Percentiles rank a stretch among this genome's conserved stretches.
These are phyloP conservation scores for Brachyptera risi DNA, from an alignment of 2,888 invertebrate genomes.

Conservation along the genomic window DNA sequence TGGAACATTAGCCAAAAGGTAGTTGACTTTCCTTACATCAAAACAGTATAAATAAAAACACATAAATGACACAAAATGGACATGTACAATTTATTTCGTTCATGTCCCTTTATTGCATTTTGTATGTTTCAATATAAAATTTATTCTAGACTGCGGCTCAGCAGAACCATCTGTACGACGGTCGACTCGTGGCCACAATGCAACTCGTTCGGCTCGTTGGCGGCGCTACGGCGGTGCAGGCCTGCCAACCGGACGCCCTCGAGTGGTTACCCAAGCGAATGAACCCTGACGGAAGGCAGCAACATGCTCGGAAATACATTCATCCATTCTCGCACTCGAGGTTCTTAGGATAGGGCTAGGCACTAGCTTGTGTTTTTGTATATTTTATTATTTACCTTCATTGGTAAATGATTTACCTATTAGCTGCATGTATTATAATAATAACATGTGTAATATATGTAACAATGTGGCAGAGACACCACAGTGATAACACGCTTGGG, in stretches of 20 bases:
- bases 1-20: neutral
- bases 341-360: constrained; percentile 12
- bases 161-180: constrained; percentile 1
- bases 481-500: no score
- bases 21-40: neutral
- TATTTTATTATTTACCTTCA: neutral
- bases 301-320: neutral
- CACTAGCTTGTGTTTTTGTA: neutral
- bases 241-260: neutral
- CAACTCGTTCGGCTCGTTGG: neutral
- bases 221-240: constrained; percentile 9
- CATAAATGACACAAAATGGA: constrained; percentile 18
- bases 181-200: neutral
- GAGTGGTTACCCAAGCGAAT: constrained; percentile 1
- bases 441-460: neutral
- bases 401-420: neutral
- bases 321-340: neutral
- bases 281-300: neutral
- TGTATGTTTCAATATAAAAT: constrained; percentile 28
- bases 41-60: neutral
- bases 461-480: neutral
- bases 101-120: constrained; percentile 22
- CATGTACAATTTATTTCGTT: neutral
- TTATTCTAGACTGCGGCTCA: constrained; percentile 15
- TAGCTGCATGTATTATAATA: neutral